Evolutionary conservation across 2,888 invertebrate genomes (phyloP), one percentile per base, ranked within the genome.

Genomic region (Hypolimnas misippus): DNA sequence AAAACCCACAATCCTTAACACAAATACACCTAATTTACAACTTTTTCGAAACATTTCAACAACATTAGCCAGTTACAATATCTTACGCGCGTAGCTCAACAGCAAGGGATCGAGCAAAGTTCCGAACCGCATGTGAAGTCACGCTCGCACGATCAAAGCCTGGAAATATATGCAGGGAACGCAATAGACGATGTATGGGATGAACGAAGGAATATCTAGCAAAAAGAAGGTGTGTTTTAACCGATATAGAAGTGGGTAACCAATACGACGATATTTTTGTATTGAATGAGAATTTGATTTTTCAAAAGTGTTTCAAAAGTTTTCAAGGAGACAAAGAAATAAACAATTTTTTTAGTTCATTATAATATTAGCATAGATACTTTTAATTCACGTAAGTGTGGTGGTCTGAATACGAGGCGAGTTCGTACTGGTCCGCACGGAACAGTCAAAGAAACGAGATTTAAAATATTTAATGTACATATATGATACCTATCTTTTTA

Each of bases 151-250:
- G 58, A 61, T 62, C 73, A 81, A 82, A 84, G 76, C 83, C 79
- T 56, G 66, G 59, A 73, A 81, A 82, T 82, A 71, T 83, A 83
- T 82, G 82, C 76, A 71, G 72, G 65, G 75, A 60, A 65, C 52
- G 67, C 64, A 62, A 54, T n/a, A 46, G 21, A 12, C n/a, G n/a
- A 21, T 21, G 31, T 46, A 12, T 7, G 17, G 17, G 42, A 42
- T 42, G 16, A 46, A 21, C 46, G 12, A n/a, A 21, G 12, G 17
- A 17, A 17, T 44, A 19, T 1, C 12, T 10, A 19, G 6, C 19
- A 8, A 10, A 19, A 44, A 19, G 40, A 14, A 14, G 14, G n/a
- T 40, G 6, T 40, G 33, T 33, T 1, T 33, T 10, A 33, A 2
- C 33, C 10, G n/a, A 8, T 40, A n/a, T 1, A 40, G n/a, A 40